Base-by-base conservation (phyloP, 2,888 invertebrate species). In the Ernsta delagoae region DNA sequence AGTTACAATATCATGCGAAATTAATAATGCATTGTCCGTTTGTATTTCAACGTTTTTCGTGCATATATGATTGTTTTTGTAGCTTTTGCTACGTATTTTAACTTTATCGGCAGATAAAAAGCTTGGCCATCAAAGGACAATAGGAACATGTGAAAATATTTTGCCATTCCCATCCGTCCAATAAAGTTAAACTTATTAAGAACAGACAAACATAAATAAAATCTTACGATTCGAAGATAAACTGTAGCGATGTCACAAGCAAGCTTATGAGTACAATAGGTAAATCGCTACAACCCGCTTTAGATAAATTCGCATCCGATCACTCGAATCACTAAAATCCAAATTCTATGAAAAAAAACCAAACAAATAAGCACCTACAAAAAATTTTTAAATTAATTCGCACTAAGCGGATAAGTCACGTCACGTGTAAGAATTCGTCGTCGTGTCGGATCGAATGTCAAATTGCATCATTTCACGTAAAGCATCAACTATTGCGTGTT, bases 401-500 rank as follows among this genome's bases (percentile, higher is more conserved):
- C 53, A 53, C 9, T 53, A 24, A 24, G 53, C 9, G 12, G 12
- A 24, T 16, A 34, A 5, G 9, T 36, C 36, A 12, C 59, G 36
- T 39, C 36, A 12, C 59, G 36, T 39, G 39, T 39, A 8, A 39
- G 36, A n/a, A 11, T 56, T 36, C n/a, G 56, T 39, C 57, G 16
- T 41, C 59, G 31, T 60, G 16, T 11, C 11, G 16, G 11, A 45
- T 24, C 11, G 36, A 7, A 56, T 11, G 45, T 67, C n/a, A 6
- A 41, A 54, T 71, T 71, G 60, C 70, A 71, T 45, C 53, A 70
- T 72, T 68, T 24, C 53, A 31, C 66, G 63, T 67, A 71, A 69
- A 54, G 41, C 57, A 65, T 43, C 59, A 48, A 61, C 70, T 70
- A 69, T 75, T 75, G 71, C 73, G 75, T 73, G 70, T 75, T 74